phyloP scores from a whole-genome alignment of 2,113 vertebrate genomes.

The Columba livia region DNA sequence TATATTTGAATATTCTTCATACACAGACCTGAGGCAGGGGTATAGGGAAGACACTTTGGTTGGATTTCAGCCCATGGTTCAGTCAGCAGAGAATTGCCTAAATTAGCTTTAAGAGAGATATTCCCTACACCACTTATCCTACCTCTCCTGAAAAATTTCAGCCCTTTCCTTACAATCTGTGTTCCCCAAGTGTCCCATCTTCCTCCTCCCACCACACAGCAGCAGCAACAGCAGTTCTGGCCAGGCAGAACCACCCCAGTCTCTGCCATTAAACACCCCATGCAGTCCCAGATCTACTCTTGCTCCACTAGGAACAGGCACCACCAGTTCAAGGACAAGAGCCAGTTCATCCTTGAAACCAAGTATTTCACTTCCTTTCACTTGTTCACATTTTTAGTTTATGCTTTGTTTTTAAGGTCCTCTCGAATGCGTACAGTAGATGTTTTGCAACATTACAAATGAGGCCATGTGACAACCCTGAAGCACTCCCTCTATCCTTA shows the following conservation, averaged over 20 bases:
- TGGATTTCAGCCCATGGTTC: neutral
- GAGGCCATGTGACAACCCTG: neutral
- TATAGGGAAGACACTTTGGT: neutral
- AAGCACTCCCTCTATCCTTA: no score
- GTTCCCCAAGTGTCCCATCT: neutral
- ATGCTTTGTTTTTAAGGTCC: neutral
- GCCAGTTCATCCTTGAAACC: neutral
- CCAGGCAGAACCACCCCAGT: neutral
- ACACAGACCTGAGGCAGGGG: fast-evolving
- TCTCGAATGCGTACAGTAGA: neutral
- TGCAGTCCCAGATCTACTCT: neutral
- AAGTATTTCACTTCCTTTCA: neutral
- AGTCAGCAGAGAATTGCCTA: neutral
- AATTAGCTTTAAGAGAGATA: neutral
- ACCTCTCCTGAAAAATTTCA: neutral
- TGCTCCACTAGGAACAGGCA: neutral
- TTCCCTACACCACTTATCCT: neutral
- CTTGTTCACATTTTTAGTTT: neutral
- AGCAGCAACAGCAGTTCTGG: neutral
- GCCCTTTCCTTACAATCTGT: neutral
- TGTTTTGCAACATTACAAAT: neutral
- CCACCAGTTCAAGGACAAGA: neutral
- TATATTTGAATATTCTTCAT: neutral
- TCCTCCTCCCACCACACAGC: neutral
- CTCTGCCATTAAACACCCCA: neutral